Base-by-base conservation (phyloP, 2,888 invertebrate species). In the Machimus atricapillus region DNA sequence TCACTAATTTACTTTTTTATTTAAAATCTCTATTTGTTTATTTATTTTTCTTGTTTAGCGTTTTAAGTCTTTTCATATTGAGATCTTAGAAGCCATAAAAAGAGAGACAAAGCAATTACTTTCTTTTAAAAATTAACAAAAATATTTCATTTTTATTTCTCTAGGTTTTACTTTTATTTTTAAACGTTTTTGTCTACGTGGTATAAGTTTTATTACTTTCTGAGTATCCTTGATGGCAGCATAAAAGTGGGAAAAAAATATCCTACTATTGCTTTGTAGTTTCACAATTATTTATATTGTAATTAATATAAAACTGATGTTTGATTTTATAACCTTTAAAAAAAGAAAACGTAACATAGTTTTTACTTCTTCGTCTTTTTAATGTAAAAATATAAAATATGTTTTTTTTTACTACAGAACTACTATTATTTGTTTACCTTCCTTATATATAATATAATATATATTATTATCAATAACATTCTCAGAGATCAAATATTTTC, bases 11-110 rank as follows among this genome's bases (percentile, higher is more conserved):
- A 2, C 7, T 7, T 34, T 34, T 34, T 34, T 34, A 34, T 34
- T 34, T 56, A 79, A 79, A 79, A 79, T 40, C 40, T 40, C 12
- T 12, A 34, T 34, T 66, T 66, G 4, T 27, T 66, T 66, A 12
- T 58, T 58, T 66, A 6, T 58, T 58, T 58, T 58, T 58, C 12
- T 58, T 58, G 56, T 56, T 23, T 56, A 56, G n/a, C 58, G 3
- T 19, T 58, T 16, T 37, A 82, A 82, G 82, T 82, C 66, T 82
- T 82, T 82, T 82, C 31, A 82, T 82, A 34, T 34, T 82, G 82
- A 82, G 82, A 82, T 82, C 82, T 82, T 66, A 82, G 66, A 82
- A 82, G 82, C 82, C 82, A 58, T 82, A 82, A 37, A 40, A 82
- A 37, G 58, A 19, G 66, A 37, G 58, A 58, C 58, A 58, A 58